These are phyloP conservation scores for Acropternis orthonyx DNA, from an alignment of 2,797 vertebrate species.

Conservation along the genomic window DNA sequence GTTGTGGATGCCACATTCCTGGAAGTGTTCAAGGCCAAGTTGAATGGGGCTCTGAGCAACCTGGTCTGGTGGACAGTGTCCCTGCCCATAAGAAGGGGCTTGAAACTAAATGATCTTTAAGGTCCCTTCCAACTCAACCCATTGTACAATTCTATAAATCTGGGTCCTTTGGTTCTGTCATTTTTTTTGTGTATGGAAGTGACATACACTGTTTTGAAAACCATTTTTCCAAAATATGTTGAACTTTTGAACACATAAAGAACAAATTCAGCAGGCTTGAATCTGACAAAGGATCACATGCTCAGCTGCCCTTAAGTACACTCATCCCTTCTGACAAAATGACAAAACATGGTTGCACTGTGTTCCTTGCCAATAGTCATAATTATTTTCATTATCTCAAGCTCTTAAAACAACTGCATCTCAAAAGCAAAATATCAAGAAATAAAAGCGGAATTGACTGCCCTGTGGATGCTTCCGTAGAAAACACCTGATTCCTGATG, in stretches of 20 bases:
- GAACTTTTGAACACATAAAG: background rate
- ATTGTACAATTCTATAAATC: background rate
- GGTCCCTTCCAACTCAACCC: background rate
- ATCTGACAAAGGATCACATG: background rate
- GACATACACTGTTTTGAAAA: background rate
- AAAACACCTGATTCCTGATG: background rate
- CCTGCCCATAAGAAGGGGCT: background rate
- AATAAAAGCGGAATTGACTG: background rate
- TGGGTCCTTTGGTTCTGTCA: background rate
- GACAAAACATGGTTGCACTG: background rate
- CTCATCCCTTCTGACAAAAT: background rate
- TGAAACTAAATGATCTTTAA: background rate
- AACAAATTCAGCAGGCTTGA: background rate
- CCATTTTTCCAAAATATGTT: accelerated
- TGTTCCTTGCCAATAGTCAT: background rate
- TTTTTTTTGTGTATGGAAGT: background rate
- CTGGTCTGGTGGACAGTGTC: background rate
- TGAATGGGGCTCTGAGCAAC: background rate
- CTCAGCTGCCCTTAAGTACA: background rate
- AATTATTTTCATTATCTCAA: background rate
- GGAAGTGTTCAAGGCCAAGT: background rate
- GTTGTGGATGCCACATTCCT: background rate
- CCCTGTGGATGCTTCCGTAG: background rate
- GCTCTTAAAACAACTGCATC: background rate
- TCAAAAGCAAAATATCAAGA: background rate